These are phyloP conservation scores for Colletes collaris DNA, from an alignment of 2,888 invertebrate genomes.

Conservation along the genomic window DNA sequence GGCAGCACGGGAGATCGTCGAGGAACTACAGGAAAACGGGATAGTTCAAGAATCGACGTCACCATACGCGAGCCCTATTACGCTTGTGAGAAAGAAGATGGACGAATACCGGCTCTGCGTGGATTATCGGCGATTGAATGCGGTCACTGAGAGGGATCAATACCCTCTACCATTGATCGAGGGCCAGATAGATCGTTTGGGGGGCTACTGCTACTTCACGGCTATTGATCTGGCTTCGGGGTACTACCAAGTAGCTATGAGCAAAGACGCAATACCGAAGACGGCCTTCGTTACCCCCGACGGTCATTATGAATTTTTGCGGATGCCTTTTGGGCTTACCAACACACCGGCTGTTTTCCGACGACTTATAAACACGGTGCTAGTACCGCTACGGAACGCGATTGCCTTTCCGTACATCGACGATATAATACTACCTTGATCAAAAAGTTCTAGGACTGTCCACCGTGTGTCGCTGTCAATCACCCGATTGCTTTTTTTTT, in stretches of 20 bases:
- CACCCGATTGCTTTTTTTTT: too few relatives aligned
- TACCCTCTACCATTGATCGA: not conserved
- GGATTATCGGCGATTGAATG: not conserved
- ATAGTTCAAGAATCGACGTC: not conserved
- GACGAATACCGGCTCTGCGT: not conserved
- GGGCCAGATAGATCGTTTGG: slow-evolving; percentile 20
- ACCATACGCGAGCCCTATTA: not conserved
- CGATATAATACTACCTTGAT: too few relatives aligned
- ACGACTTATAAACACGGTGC: too few relatives aligned
- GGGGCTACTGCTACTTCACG: slow-evolving; percentile 13
- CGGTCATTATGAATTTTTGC: too few relatives aligned
- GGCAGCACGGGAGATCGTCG: not conserved
- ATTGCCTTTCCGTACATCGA: too few relatives aligned
- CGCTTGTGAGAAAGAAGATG: not conserved
- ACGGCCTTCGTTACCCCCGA: not conserved
- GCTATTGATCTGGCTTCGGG: slow-evolving; percentile 13
- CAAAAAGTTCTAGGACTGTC: too few relatives aligned
- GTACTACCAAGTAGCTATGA: slow-evolving; percentile 15
- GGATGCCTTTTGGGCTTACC: too few relatives aligned
- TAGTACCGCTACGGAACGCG: too few relatives aligned
- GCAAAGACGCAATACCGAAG: not conserved
- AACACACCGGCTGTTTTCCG: too few relatives aligned
- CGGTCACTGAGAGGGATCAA: not conserved
- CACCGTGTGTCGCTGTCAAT: too few relatives aligned
- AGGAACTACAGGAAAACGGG: not conserved